phyloP scores from a whole-genome alignment of 2,113 vertebrate species.

The Phyllostomus discolor region DNA sequence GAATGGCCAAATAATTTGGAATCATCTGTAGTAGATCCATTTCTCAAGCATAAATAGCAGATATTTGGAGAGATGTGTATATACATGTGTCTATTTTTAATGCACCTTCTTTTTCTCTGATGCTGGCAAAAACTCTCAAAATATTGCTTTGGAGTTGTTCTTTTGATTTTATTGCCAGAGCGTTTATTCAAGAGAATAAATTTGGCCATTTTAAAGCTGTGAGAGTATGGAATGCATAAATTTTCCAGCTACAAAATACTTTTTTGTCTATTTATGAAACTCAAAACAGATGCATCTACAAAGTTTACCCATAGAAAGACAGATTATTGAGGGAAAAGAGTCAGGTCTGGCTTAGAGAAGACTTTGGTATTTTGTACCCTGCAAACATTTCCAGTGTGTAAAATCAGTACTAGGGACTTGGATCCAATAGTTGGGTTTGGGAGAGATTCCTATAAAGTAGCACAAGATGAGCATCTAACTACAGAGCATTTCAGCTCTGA shows the following conservation, averaged over 20 bases:
- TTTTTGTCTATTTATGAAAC: constrained; percentile 69
- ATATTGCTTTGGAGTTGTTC: constrained; percentile 65
- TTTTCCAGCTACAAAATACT: constrained; percentile 52
- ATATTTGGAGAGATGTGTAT: background rate
- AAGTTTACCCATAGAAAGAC: constrained; percentile 62
- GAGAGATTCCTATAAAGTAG: background rate
- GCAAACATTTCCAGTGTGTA: constrained; percentile 34
- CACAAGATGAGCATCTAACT: background rate
- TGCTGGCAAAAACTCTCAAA: constrained; percentile 36
- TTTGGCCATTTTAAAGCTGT: constrained; percentile 65
- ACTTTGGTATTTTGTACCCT: constrained; percentile 60
- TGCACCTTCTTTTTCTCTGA: constrained; percentile 7
- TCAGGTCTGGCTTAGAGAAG: constrained; percentile 36
- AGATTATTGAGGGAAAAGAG: constrained; percentile 55
- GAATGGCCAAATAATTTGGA: background rate
- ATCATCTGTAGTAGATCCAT: background rate
- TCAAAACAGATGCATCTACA: constrained; percentile 70
- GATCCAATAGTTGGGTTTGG: background rate
- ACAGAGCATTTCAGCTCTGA: background rate
- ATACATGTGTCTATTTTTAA: constrained; percentile 35
- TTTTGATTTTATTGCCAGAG: constrained; percentile 65
- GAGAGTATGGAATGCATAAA: constrained; percentile 69
- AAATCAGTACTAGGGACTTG: background rate
- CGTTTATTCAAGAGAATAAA: constrained; percentile 63
- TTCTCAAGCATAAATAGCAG: background rate